These are phyloP conservation scores for Sebastes alutus DNA, from an alignment of 2,797 vertebrate genomes.

Conservation along the genomic window DNA sequence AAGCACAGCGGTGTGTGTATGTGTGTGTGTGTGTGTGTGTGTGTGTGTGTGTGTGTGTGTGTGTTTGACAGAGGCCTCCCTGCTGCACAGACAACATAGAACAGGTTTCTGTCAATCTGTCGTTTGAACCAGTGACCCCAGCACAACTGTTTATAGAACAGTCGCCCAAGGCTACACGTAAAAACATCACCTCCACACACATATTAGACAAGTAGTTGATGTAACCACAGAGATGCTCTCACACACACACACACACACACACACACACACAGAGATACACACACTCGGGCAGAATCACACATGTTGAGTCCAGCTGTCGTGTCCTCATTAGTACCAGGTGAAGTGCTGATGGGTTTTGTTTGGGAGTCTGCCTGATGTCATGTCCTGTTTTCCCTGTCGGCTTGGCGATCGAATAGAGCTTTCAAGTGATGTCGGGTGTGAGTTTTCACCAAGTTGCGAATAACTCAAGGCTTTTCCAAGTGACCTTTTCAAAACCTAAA, in stretches of 20 bases:
- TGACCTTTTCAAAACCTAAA: conserved; percentile 3
- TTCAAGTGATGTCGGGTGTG: conserved; percentile 34
- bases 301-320: conserved; percentile 57
- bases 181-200: conserved; percentile 15
- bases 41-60: conserved; percentile 8
- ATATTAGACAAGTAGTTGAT: background rate
- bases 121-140: conserved; percentile 39
- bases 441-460: background rate
- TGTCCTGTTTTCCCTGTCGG: conserved; percentile 33
- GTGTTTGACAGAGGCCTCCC: conserved; percentile 11
- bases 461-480: background rate
- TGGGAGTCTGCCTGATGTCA: conserved; percentile 39
- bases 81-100: conserved; percentile 22
- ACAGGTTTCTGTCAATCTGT: conserved; percentile 47
- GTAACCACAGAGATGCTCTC: conserved; percentile 14
- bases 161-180: conserved; percentile 12
- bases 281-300: conserved; percentile 16
- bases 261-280: conserved; percentile 3
- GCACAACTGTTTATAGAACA: conserved; percentile 51
- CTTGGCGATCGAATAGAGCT: conserved; percentile 29
- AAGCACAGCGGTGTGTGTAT: conserved; percentile 4
- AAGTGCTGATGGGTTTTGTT: conserved; percentile 28
- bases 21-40: conserved; percentile 1
- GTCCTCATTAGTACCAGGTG: conserved; percentile 46
- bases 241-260: conserved; percentile 11